Evolutionary conservation across 2,113 vertebrate species (phyloP), one percentile per base, ranked within the genome.

Genomic region (Oriolus oriolus): DNA sequence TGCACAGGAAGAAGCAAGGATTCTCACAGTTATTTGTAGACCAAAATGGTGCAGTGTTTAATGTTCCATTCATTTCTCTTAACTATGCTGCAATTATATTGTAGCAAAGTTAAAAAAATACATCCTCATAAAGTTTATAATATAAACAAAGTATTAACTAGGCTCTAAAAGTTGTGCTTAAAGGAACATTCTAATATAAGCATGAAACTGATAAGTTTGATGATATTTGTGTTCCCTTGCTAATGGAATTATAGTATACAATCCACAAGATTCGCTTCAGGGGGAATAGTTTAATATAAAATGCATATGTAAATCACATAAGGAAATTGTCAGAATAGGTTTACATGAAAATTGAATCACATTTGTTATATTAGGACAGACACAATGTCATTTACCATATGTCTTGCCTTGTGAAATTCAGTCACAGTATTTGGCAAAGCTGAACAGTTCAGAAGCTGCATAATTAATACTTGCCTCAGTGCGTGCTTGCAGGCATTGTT

Each of bases 241-340:
- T 84, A 73, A 92, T 59, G 83, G 21, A 91, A 89, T 87, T 59
- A 44, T 9, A 57, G 26, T 24, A 24, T 76, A 56, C 35, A 74
- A 84, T 28, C 33, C 22, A 80, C 23, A 76, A 37, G 11, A 30
- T 76, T 69, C 1, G 39, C 93, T 91, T 74, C 57, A 73, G 63
- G 75, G 45, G 66, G 73, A 87, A 35, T n/a, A 79, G 20, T 78
- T 93, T 90, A 76, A 76, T 73, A 50, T 19, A 85, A 90, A 94
- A 94, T 80, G 47, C 53, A 59, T 76, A 85, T 56, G 70, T 91
- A 95, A 96, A 94, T 88, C 45, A 69, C 75, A 93, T 54, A 82
- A 77, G 60, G 42, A 96, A 93, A 74, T 91, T 94, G 42, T 96
- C 87, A 74, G 75, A 73, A 83, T 42, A 94, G 18, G n/a, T 94